Evolutionary conservation across 2,888 invertebrate genomes (phyloP).

Genomic region (Nymphalis c-album): DNA sequence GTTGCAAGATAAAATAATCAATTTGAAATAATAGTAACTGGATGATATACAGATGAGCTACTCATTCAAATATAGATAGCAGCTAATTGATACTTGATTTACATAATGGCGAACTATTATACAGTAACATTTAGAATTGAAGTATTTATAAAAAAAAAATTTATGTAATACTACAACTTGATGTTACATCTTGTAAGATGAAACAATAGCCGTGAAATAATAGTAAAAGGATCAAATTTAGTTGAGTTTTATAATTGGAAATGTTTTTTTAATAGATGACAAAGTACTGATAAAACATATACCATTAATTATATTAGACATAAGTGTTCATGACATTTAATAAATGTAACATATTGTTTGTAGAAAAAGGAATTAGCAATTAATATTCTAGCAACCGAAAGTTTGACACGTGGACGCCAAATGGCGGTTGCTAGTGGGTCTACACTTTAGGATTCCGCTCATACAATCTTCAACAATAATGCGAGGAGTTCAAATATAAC

Average conservation of each 20-base stretch:
- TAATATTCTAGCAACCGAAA: slow-evolving; percentile 56
- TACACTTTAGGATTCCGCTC: slow-evolving; percentile 52
- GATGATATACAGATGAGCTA: neutral
- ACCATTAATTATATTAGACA: neutral
- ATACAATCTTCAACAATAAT: neutral
- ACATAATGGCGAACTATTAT: slow-evolving; percentile 5
- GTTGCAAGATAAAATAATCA: too few species aligned
- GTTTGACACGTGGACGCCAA: slow-evolving; percentile 72
- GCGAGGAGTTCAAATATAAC: too few species aligned
- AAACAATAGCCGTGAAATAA: too few species aligned
- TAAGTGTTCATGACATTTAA: slow-evolving; percentile 12
- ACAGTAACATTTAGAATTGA: slow-evolving; percentile 3
- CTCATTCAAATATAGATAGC: slow-evolving; percentile 22
- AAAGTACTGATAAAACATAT: neutral
- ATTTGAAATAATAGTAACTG: too few species aligned
- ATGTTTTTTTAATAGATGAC: neutral
- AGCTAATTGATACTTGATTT: slow-evolving; percentile 9
- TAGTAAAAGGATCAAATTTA: neutral
- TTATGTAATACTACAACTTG: too few species aligned
- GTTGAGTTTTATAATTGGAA: neutral
- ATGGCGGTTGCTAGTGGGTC: slow-evolving; percentile 57
- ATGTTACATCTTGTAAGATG: too few species aligned
- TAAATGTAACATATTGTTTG: slow-evolving; percentile 19
- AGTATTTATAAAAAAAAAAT: too few species aligned
- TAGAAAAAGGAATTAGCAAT: slow-evolving; percentile 59